Base-by-base conservation (phyloP, 2,888 invertebrate species). In the Acleris sparsana region DNA sequence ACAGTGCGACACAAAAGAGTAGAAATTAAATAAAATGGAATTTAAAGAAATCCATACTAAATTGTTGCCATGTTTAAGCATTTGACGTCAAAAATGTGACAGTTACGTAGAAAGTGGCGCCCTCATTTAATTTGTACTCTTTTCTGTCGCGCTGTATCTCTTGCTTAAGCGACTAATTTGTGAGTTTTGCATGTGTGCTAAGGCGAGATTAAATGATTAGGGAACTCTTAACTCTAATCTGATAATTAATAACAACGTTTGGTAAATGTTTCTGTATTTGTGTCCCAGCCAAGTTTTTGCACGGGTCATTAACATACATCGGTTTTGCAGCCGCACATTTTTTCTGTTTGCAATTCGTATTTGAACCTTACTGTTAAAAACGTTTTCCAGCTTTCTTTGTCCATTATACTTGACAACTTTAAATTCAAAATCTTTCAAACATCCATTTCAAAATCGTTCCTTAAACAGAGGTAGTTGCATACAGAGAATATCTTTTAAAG, bases 401-500 rank as follows among this genome's bases (percentile, higher is more conserved):
- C 53, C 44, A 53, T 22, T 11, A 39, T 46, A 25, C 25, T 1
- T 25, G n/a, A 6, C 9, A 5, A 13, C 46, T 46, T 46, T 3
- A 33, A 11, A 20, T 13, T 11, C 33, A n/a, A 22, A 29, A 29
- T 33, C 11, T 46, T 51, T 13, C 39, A 17, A 18, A 52, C 57
- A 57, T 66, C 57, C 57, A 66, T 66, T 53, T 57, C 57, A 66
- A 66, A 52, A 48, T 46, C 52, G 52, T 57, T 39, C 18, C 66
- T 61, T 52, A 63, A 62, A 61, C 56, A 53, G 18, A 13, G 48
- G 33, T 53, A 52, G 44, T 25, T 57, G 57, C 52, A 52, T 39
- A 70, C 63, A 68, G 69, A 69, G 58, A 68, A 64, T 65, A 66
- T 70, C 63, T 62, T 59, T 11, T 60, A 61, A 58, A 68, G 58